Percentiles rank a stretch among this genome's conserved stretches.
Evolutionary conservation across 2,888 invertebrate genomes (phyloP).

Genomic region (Labia minor): DNA sequence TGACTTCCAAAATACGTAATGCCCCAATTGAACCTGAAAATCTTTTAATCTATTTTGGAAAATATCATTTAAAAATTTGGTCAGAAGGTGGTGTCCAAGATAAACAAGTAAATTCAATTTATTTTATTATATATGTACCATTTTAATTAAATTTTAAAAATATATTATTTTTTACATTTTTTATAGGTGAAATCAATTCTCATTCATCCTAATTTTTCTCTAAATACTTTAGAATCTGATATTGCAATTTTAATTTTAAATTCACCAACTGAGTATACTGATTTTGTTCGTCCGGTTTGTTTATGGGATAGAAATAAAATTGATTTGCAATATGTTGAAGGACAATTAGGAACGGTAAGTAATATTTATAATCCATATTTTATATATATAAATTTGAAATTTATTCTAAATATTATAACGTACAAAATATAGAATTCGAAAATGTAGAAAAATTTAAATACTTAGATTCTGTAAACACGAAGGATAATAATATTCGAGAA

Average conservation of each 20-base stretch:
- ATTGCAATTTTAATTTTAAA: slow-evolving; percentile 45
- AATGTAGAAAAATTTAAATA: too few species aligned
- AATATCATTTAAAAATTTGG: slow-evolving; percentile 33
- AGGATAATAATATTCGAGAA: too few species aligned
- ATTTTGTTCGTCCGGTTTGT: slow-evolving; percentile 49
- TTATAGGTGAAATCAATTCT: slow-evolving; percentile 39
- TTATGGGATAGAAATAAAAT: slow-evolving; percentile 44
- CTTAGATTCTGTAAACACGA: too few species aligned
- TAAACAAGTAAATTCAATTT: slow-evolving; percentile 29
- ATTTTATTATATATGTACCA: neutral
- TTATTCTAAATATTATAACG: too few species aligned
- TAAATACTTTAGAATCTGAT: slow-evolving; percentile 45
- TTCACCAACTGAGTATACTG: slow-evolving; percentile 41
- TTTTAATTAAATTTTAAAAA: neutral
- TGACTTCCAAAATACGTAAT: slow-evolving; percentile 37
- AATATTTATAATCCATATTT: slow-evolving; percentile 14
- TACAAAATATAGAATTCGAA: too few species aligned
- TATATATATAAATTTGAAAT: neutral
- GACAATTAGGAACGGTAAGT: slow-evolving; percentile 43
- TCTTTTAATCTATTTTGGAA: slow-evolving; percentile 35
- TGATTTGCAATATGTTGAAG: slow-evolving; percentile 39
- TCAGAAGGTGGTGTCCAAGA: slow-evolving; percentile 30
- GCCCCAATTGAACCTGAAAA: slow-evolving; percentile 32
- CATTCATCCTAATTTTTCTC: slow-evolving; percentile 47
- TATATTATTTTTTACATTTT: neutral